A percentile compares a stretch with the other conserved stretches of the same genome.
phyloP scores from a whole-genome alignment of 2,113 vertebrate genomes.

The Embiotoca jacksoni region DNA sequence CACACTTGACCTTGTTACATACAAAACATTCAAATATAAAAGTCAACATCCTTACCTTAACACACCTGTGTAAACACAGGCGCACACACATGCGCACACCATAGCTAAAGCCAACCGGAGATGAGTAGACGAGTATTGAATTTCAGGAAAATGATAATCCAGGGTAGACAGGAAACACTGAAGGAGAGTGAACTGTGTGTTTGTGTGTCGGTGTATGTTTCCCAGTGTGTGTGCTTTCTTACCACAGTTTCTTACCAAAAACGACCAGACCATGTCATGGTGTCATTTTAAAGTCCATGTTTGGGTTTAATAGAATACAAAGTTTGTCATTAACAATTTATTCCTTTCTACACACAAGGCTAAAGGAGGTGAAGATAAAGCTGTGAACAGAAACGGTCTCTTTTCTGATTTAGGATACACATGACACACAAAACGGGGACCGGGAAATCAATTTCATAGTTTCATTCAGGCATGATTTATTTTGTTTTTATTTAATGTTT shows the following conservation, averaged over 20 bases:
- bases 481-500: neutral
- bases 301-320: too few relatives aligned
- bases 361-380: neutral
- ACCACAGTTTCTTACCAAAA: constrained; percentile 6
- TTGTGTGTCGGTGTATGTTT: too few relatives aligned
- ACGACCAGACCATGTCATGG: constrained; percentile 12
- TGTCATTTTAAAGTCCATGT: neutral
- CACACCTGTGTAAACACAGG: neutral
- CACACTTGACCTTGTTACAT: constrained; percentile 21
- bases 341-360: too few relatives aligned
- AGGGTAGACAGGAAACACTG: constrained; percentile 39
- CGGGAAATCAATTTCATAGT: neutral
- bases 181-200: constrained; percentile 17
- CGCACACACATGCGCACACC: neutral
- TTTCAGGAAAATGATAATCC: constrained; percentile 56
- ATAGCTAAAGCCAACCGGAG: constrained; percentile 31
- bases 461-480: constrained; percentile 14
- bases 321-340: too few relatives aligned
- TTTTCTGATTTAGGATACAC: constrained; percentile 6
- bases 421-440: neutral
- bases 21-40: constrained; percentile 18
- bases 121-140: constrained; percentile 45
- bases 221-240: neutral
- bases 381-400: neutral
- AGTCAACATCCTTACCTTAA: too few relatives aligned